Percentiles rank a stretch among this genome's conserved stretches.
These are phyloP conservation scores for Fulmarus glacialis DNA, from an alignment of 2,113 vertebrate species.

Conservation along the genomic window DNA sequence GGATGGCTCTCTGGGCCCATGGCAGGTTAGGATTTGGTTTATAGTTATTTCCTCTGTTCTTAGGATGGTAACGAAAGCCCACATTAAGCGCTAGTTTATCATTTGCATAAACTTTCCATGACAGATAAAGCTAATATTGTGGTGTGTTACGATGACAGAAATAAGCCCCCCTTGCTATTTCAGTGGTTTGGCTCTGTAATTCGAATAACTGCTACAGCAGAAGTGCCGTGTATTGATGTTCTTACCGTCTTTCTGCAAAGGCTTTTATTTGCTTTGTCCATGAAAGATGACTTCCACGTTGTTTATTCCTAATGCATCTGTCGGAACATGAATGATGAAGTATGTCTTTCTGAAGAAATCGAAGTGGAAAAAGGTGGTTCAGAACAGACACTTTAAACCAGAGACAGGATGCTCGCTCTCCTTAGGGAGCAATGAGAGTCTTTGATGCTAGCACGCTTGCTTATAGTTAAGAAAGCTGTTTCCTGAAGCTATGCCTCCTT, in stretches of 20 bases:
- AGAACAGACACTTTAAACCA: not conserved
- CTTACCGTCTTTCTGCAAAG: not conserved
- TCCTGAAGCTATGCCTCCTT: not conserved
- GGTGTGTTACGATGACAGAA: not conserved
- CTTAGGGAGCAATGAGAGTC: not conserved
- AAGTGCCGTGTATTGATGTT: fast-evolving
- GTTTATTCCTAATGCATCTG: not conserved
- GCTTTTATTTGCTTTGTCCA: not conserved
- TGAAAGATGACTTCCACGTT: not conserved
- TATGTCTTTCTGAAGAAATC: not conserved
- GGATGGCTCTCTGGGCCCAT: not conserved
- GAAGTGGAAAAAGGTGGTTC: not conserved
- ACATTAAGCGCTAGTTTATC: not conserved
- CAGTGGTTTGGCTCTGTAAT: not conserved
- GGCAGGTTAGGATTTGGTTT: not conserved
- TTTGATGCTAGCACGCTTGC: not conserved
- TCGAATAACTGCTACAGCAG: not conserved
- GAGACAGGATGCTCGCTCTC: not conserved
- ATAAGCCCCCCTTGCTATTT: not conserved
- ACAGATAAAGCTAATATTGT: not conserved
- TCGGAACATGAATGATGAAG: not conserved
- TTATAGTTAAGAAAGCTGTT: not conserved
- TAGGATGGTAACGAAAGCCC: not conserved
- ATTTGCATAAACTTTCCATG: not conserved
- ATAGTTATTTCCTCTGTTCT: not conserved